Evolutionary conservation across 2,888 invertebrate genomes (phyloP), one percentile per base, ranked within the genome.

Genomic region (Copidosoma aretas): DNA sequence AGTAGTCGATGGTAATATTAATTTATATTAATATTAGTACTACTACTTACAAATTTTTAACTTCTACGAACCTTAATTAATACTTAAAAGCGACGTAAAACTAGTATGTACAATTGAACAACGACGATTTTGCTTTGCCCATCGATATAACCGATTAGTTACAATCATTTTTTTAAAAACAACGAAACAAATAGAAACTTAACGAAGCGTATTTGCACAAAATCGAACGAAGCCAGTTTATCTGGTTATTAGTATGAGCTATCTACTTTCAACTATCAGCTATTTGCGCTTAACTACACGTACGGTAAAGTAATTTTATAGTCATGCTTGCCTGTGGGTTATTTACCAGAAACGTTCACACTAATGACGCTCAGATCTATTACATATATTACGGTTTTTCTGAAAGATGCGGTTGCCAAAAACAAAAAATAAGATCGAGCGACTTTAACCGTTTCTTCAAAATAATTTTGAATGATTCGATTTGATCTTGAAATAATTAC

Each of bases 111-210:
- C 73, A 73, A 75, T 77, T 60, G 64, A 64, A 68, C 32, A 59
- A 57, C 17, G 12, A 46, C 17, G 8, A 10, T 41, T 41, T 41
- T 68, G 64, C 60, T 61, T 68, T 15, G 56, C 56, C 80, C 79
- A 73, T 75, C 75, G 73, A 78, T 78, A 80, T 79, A 76, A 75
- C 79, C 79, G 80, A 46, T 46, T 82, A 82, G 82, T 81, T 82
- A 82, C 82, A 82, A 80, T n/a, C n/a, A n/a, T n/a, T 77, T 75
- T 72, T 74, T 70, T 72, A 54, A 67, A 73, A 75, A 58, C 64
- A 68, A 71, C 24, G 54, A 21, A 70, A 66, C 39, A 65, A 71
- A 71, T 51, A 51, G 58, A 63, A 67, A 68, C 68, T 64, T 46
- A 60, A 68, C 64, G 56, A 21, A 57, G 41, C 39, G 62, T 67